These are phyloP conservation scores for Plagiodera versicolora DNA, from an alignment of 2,888 invertebrate species.

Conservation along the genomic window DNA sequence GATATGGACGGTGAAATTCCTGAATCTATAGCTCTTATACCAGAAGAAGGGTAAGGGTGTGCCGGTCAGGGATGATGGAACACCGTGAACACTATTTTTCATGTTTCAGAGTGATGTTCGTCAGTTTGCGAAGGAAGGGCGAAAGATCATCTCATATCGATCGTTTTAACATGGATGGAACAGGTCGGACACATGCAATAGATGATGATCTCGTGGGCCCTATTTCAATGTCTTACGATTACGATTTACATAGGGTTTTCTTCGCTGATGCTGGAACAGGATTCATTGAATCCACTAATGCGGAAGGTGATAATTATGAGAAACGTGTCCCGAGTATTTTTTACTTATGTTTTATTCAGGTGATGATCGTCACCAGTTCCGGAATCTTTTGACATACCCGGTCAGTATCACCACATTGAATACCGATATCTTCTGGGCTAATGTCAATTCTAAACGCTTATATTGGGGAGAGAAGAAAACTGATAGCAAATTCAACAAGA, in stretches of 20 bases:
- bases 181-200: constrained; percentile 54
- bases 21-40: constrained; percentile 67
- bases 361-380: constrained; percentile 51
- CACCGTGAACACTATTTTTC: neutral
- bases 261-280: constrained; percentile 70
- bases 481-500: constrained; percentile 47
- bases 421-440: constrained; percentile 73
- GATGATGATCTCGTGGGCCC: constrained; percentile 58
- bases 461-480: constrained; percentile 63
- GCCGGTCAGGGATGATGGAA: too few species aligned
- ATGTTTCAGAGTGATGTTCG: constrained; percentile 63
- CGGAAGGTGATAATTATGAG: constrained; percentile 56
- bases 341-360: constrained; percentile 36
- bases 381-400: constrained; percentile 53
- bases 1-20: constrained; percentile 65
- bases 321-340: neutral
- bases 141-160: constrained; percentile 61
- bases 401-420: constrained; percentile 63
- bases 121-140: constrained; percentile 57
- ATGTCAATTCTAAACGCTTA: constrained; percentile 59
- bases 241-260: constrained; percentile 62
- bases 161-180: constrained; percentile 69
- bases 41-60: constrained; percentile 63
- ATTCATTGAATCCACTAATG: constrained; percentile 65
- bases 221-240: constrained; percentile 61